Percentiles rank a stretch among this genome's conserved stretches.
Conservation (phyloP, 2,888 invertebrate species). For the Barypeithes pellucidus region DNA sequence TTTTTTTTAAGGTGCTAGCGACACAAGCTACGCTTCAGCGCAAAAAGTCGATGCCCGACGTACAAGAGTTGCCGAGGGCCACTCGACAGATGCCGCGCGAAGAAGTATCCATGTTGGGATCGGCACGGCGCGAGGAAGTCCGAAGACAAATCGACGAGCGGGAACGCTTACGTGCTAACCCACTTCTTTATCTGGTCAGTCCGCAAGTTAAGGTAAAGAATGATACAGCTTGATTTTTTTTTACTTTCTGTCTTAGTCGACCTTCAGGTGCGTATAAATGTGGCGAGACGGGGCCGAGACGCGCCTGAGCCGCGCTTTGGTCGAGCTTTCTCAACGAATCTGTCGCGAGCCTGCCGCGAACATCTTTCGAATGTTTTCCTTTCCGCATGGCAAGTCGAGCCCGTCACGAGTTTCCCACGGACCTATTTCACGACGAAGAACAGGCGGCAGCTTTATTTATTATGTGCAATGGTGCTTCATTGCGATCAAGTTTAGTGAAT, state of each 20-base stretch:
- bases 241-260: constrained; percentile 21
- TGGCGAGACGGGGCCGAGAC: too few relatives aligned
- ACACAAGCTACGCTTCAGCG: constrained; percentile 86
- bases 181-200: constrained; percentile 95
- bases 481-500: too few relatives aligned
- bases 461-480: too few relatives aligned
- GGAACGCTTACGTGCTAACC: constrained; percentile 94
- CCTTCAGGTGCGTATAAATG: background rate
- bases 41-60: constrained; percentile 98
- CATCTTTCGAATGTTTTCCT: too few relatives aligned
- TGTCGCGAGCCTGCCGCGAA: too few relatives aligned
- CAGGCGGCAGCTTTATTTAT: too few relatives aligned
- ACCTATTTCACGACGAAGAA: too few relatives aligned
- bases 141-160: constrained; percentile 92
- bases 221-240: background rate
- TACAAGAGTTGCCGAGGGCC: constrained; percentile 86
- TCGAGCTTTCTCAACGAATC: too few relatives aligned
- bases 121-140: constrained; percentile 94
- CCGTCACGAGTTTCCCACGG: too few relatives aligned
- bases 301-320: too few relatives aligned
- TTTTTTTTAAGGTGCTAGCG: constrained; percentile 78
- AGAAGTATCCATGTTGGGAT: constrained; percentile 95
- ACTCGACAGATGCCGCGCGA: constrained; percentile 92
- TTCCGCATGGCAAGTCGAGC: too few relatives aligned
- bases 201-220: constrained; percentile 93